These are phyloP conservation scores for Ectobius pallidus DNA, from an alignment of 2,888 invertebrate genomes.

Conservation along the genomic window DNA sequence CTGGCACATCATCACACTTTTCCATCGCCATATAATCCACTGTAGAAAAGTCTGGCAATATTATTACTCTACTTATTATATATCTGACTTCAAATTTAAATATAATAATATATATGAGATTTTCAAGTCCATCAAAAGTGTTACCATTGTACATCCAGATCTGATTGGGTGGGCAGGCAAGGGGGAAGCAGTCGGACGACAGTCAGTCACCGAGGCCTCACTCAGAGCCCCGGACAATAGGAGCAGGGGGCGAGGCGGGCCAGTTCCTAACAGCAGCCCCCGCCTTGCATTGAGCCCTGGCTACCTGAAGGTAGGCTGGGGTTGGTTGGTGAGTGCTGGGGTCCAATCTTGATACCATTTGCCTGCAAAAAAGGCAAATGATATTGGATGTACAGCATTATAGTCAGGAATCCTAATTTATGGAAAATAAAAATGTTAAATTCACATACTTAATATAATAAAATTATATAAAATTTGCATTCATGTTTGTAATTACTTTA, in stretches of 20 bases:
- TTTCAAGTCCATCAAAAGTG: too few relatives aligned
- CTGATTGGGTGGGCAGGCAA: neutral
- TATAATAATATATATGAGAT: neutral
- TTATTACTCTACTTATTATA: too few relatives aligned
- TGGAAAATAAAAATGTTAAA: too few relatives aligned
- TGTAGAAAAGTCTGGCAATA: conserved; percentile 2
- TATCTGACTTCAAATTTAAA: conserved; percentile 1
- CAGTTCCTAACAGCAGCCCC: conserved; percentile 85
- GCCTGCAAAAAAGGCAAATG: conserved; percentile 69
- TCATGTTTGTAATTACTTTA: neutral
- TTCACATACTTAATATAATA: too few relatives aligned
- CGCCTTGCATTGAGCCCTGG: conserved; percentile 76
- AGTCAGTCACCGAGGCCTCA: conserved; percentile 34
- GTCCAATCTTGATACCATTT: conserved; percentile 99
- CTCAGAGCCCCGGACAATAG: conserved; percentile 37
- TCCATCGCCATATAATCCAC: too few relatives aligned
- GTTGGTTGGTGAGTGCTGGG: conserved; percentile 94
- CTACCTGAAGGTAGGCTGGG: conserved; percentile 80
- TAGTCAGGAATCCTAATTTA: too few relatives aligned
- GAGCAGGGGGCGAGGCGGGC: conserved; percentile 45
- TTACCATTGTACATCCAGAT: conserved; percentile 8
- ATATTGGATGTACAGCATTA: neutral
- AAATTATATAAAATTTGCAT: too few relatives aligned
- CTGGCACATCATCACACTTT: too few relatives aligned
- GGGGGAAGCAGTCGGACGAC: conserved; percentile 2